Percentiles rank a stretch among this genome's conserved stretches.
Conservation (phyloP, 2,888 invertebrate species). For the Horisme vitalbata region DNA sequence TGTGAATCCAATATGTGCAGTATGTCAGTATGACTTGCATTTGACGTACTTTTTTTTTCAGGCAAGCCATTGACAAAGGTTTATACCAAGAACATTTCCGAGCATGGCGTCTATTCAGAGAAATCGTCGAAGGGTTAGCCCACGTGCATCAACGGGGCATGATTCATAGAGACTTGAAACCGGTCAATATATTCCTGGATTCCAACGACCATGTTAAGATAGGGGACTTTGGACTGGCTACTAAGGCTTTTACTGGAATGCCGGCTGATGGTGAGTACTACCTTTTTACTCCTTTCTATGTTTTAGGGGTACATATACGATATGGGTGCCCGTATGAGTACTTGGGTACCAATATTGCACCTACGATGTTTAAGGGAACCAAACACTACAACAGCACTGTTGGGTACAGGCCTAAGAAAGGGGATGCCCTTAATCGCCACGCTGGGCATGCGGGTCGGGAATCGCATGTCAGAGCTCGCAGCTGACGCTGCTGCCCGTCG, state of each 20-base stretch:
- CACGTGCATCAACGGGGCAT: conserved; percentile 97
- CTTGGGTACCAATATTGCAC: too few relatives aligned
- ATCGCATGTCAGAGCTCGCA: too few relatives aligned
- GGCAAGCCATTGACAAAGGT: conserved; percentile 93
- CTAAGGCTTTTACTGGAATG: conserved; percentile 81
- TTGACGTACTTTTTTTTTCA: conserved; percentile 27
- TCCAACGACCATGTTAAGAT: conserved; percentile 98
- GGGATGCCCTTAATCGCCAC: too few relatives aligned
- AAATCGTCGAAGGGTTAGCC: conserved; percentile 93
- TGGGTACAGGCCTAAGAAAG: too few relatives aligned
- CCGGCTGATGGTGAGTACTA: conserved; percentile 75
- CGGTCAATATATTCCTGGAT: conserved; percentile 97
- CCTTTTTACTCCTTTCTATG: too few relatives aligned
- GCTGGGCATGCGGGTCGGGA: too few relatives aligned
- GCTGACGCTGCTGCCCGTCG: too few relatives aligned
- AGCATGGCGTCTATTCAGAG: conserved; percentile 96
- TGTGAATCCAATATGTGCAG: neutral
- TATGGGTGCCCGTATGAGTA: too few relatives aligned
- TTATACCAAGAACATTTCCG: conserved; percentile 89
- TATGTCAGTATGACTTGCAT: neutral
- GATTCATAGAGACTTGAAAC: conserved; percentile 93
- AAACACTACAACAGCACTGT: too few relatives aligned
- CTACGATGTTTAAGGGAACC: too few relatives aligned
- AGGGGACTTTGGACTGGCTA: conserved; percentile 98
- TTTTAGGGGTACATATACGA: too few relatives aligned